Evolutionary conservation across 2,113 vertebrate species (phyloP).

Genomic region (Grus americana): DNA sequence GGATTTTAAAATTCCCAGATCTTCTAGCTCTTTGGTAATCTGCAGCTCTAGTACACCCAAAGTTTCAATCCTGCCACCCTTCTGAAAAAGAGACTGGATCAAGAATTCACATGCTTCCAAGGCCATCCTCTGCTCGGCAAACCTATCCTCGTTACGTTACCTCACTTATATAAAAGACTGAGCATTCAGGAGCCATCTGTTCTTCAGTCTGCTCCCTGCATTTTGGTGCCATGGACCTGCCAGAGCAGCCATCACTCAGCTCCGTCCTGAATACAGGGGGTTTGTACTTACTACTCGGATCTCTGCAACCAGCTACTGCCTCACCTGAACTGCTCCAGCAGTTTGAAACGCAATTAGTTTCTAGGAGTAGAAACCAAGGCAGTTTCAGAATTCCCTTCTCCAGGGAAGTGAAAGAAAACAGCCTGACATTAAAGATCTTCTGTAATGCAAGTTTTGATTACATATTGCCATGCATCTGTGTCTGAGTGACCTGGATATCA

Average conservation of each 20-base stretch:
- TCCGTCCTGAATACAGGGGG: fast-evolving
- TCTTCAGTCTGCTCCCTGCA: not conserved
- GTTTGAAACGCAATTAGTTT: not conserved
- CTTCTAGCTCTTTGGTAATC: not conserved
- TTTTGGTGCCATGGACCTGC: not conserved
- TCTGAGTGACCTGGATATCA: not conserved
- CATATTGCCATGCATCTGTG: not conserved
- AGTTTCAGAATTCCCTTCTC: not conserved
- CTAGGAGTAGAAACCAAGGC: not conserved
- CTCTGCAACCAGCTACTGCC: not conserved
- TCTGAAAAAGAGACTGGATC: not conserved
- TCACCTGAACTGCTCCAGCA: not conserved
- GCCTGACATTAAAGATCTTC: not conserved
- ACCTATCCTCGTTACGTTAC: not conserved
- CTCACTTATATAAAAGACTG: not conserved
- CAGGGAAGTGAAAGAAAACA: not conserved
- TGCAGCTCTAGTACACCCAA: not conserved
- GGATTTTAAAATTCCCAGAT: not conserved
- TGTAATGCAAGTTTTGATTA: not conserved
- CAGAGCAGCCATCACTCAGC: not conserved
- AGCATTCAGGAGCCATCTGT: not conserved
- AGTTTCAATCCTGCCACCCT: not conserved
- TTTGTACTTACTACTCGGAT: not conserved
- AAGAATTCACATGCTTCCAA: not conserved
- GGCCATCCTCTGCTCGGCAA: not conserved